Conservation (phyloP, 1,140 invertebrate species). For the Drosophila virilis region DNA sequence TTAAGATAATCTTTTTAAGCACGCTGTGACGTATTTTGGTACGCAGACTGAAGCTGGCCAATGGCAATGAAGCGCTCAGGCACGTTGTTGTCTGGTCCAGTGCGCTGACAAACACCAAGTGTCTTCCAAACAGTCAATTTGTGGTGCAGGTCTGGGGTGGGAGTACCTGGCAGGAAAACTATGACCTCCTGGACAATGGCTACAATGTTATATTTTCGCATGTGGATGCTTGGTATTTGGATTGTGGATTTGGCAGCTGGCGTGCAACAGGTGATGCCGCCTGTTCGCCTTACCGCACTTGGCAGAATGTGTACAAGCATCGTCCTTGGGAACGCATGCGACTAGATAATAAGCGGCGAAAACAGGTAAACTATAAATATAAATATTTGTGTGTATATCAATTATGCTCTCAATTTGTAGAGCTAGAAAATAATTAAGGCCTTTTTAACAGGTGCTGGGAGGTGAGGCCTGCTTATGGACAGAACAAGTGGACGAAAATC, state of each 20-base stretch:
- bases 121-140: slow-evolving; percentile 86
- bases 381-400: too few relatives aligned
- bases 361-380: slow-evolving; percentile 56
- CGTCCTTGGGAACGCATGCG: slow-evolving; percentile 88
- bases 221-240: slow-evolving; percentile 93
- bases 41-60: slow-evolving; percentile 86
- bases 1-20: too few relatives aligned
- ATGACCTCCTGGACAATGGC: slow-evolving; percentile 89
- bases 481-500: slow-evolving; percentile 87
- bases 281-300: slow-evolving; percentile 92
- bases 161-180: slow-evolving; percentile 90
- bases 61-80: slow-evolving; percentile 87
- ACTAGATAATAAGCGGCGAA: slow-evolving; percentile 68
- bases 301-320: slow-evolving; percentile 93
- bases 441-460: slow-evolving; percentile 85
- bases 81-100: slow-evolving; percentile 92
- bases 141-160: slow-evolving; percentile 91
- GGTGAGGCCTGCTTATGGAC: slow-evolving; percentile 90
- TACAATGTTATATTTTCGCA: slow-evolving; percentile 92
- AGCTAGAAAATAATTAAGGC: not conserved
- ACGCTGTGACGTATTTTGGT: not conserved
- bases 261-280: slow-evolving; percentile 88
- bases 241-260: slow-evolving; percentile 93
- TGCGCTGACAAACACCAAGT: slow-evolving; percentile 90
- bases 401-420: too few relatives aligned